A percentile compares a stretch with the other conserved stretches of the same genome.
Evolutionary conservation across 2,797 vertebrate species (phyloP).

Genomic region (Nannoperca obscura): DNA sequence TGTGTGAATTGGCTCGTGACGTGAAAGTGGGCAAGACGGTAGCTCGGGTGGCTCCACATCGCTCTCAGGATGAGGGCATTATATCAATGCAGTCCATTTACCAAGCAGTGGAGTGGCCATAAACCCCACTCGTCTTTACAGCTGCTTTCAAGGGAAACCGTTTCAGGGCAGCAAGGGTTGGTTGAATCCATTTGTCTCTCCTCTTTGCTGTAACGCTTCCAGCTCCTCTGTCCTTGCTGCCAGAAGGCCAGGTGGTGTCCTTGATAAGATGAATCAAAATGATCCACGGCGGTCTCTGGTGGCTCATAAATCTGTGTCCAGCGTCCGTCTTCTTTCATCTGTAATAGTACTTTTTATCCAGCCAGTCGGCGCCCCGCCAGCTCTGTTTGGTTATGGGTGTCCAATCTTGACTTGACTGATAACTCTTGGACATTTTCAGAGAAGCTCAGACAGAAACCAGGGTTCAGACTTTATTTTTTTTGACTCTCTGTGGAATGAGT

Average conservation of each 20-base stretch:
- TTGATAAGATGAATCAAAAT: constrained; percentile 79
- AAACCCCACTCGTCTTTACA: constrained; percentile 52
- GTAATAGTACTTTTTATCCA: constrained; percentile 67
- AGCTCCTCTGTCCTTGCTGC: constrained; percentile 71
- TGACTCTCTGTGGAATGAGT: not conserved
- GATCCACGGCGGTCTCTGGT: constrained; percentile 60
- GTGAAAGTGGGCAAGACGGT: constrained; percentile 22
- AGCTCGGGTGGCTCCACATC: constrained; percentile 25
- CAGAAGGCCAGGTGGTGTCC: constrained; percentile 75
- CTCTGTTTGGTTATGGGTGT: constrained; percentile 62
- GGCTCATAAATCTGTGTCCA: constrained; percentile 68
- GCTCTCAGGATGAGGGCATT: constrained; percentile 28
- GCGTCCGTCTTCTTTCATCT: constrained; percentile 71
- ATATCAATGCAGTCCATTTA: constrained; percentile 64
- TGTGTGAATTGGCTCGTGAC: constrained; percentile 14
- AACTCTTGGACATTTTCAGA: constrained; percentile 35
- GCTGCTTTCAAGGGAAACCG: constrained; percentile 47
- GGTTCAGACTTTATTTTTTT: constrained; percentile 3
- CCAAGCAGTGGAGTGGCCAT: constrained; percentile 39
- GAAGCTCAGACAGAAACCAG: constrained; percentile 14
- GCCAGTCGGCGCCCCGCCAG: constrained; percentile 39
- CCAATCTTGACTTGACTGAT: constrained; percentile 66
- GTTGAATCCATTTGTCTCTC: constrained; percentile 73
- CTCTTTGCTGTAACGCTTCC: constrained; percentile 57
- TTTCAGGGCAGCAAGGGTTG: constrained; percentile 63